phyloP scores from a whole-genome alignment of 2,888 invertebrate species.

The Helicoverpa assulta region DNA sequence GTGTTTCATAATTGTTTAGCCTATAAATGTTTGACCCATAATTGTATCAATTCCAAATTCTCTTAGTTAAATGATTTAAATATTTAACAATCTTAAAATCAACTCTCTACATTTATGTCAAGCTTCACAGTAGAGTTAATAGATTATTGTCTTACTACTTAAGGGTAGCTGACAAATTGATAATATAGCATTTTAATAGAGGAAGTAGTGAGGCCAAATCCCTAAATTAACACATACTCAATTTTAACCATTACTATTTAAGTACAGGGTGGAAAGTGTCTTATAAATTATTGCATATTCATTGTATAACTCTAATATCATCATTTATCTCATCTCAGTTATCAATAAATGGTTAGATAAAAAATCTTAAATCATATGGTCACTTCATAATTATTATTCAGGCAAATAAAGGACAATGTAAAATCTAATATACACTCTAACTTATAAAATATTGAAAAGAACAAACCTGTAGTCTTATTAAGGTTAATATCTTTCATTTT shows the following conservation, averaged over 20 bases:
- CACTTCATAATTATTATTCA: neutral
- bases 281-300: slow-evolving; percentile 7
- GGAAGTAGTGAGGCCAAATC: neutral
- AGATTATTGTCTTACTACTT: neutral
- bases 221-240: neutral
- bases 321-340: neutral
- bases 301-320: neutral
- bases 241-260: neutral
- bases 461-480: slow-evolving; percentile 84
- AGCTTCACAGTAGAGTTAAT: no score
- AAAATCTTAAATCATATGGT: slow-evolving; percentile 1
- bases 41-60: no score
- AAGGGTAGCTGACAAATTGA: neutral
- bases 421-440: neutral
- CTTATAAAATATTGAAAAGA: slow-evolving; percentile 15
- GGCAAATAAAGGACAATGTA: neutral
- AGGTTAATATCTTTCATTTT: slow-evolving; percentile 88
- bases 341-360: neutral
- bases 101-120: no score
- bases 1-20: no score
- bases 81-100: no score
- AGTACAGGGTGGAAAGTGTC: neutral
- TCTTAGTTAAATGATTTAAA: no score
- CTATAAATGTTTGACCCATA: no score
- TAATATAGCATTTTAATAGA: neutral